Percentiles rank a stretch among this genome's conserved stretches.
phyloP scores from a whole-genome alignment of 2,888 invertebrate species.

The Tigriopus californicus region DNA sequence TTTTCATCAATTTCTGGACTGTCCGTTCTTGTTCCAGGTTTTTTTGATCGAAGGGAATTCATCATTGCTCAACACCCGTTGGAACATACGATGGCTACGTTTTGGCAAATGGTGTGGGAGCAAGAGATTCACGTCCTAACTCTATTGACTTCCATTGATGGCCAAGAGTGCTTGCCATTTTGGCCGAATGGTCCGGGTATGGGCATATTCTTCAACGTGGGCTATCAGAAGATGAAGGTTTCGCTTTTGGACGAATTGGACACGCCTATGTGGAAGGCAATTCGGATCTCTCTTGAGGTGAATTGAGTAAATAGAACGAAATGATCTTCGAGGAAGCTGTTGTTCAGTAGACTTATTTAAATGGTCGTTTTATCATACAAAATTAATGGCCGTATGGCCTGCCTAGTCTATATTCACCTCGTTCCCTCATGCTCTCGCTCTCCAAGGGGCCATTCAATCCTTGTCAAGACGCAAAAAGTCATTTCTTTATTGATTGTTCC shows the following conservation, averaged over 20 bases:
- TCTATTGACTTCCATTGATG: constrained; percentile 14
- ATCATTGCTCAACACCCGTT: constrained; percentile 84
- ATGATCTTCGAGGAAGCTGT: background rate
- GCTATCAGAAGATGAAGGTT: background rate
- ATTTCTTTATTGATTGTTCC: too few relatives aligned
- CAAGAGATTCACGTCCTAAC: constrained; percentile 46
- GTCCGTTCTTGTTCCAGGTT: constrained; percentile 35
- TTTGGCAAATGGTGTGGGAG: constrained; percentile 95
- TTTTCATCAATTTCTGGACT: too few relatives aligned
- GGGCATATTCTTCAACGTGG: background rate
- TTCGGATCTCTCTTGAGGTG: background rate
- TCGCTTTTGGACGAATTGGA: constrained; percentile 7
- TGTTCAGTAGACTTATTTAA: background rate
- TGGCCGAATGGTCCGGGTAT: constrained; percentile 42
- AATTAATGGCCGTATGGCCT: background rate
- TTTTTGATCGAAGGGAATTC: constrained; percentile 67
- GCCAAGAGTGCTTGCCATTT: constrained; percentile 60
- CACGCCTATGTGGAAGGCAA: background rate
- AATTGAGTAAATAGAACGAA: background rate
- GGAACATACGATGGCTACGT: constrained; percentile 50
- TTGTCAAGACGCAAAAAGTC: too few relatives aligned
- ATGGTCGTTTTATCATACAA: background rate
- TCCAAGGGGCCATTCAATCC: too few relatives aligned
- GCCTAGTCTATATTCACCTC: background rate
- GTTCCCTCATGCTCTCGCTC: too few relatives aligned